A percentile compares a stretch with the other conserved stretches of the same genome.
phyloP scores from a whole-genome alignment of 1,140 invertebrate genomes.

The Ips typographus region DNA sequence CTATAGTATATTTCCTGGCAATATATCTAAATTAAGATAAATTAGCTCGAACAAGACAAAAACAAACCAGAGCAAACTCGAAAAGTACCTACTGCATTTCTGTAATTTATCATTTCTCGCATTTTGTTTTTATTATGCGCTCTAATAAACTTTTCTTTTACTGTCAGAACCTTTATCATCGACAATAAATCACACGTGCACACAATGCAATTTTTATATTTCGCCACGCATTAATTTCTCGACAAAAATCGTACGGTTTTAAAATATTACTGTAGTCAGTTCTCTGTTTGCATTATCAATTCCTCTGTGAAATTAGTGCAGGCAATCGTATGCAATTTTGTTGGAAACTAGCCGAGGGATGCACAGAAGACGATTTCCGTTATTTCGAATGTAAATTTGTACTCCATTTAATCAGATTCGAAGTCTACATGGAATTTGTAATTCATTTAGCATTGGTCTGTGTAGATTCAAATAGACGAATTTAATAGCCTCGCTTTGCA shows the following conservation, averaged over 20 bases:
- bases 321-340: conserved; percentile 4
- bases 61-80: too few relatives aligned
- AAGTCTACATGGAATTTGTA: neutral
- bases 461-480: neutral
- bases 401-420: neutral
- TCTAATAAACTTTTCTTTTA: conserved; percentile 1
- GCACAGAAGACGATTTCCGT: neutral
- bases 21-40: too few relatives aligned
- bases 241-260: neutral
- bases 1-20: too few relatives aligned
- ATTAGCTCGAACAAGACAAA: too few relatives aligned
- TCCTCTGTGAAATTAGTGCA: neutral
- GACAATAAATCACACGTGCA: neutral
- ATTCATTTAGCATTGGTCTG: neutral
- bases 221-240: conserved; percentile 1
- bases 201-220: conserved; percentile 5
- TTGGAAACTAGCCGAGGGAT: conserved; percentile 2
- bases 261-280: neutral
- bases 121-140: neutral
- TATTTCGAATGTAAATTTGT: conserved; percentile 4
- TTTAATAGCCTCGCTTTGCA: too few relatives aligned
- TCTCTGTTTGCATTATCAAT: neutral
- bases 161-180: neutral
- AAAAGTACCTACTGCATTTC: too few relatives aligned
- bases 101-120: too few relatives aligned